Percentiles rank a stretch among this genome's conserved stretches.
Evolutionary conservation across 2,113 vertebrate species (phyloP).

Genomic region (Austrofundulus limnaeus): DNA sequence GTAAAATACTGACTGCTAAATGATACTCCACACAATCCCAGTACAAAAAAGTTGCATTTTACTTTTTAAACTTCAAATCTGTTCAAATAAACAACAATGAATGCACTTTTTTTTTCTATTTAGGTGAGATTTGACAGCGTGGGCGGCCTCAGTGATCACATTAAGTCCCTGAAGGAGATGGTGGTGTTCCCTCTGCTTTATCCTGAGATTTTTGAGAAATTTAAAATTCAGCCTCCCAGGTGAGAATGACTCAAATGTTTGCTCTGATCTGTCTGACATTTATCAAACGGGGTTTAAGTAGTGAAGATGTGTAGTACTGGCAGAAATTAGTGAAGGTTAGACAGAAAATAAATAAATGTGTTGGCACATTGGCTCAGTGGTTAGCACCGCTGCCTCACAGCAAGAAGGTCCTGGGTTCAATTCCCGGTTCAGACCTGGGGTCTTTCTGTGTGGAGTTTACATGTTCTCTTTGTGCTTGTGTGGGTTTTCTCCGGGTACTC

Average conservation of each 20-base stretch:
- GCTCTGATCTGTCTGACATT: neutral
- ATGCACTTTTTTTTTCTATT: constrained; percentile 52
- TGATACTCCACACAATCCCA: too few relatives aligned
- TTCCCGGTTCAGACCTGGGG: too few relatives aligned
- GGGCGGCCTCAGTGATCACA: constrained; percentile 93
- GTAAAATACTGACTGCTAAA: too few relatives aligned
- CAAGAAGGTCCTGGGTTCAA: too few relatives aligned
- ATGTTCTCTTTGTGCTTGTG: too few relatives aligned
- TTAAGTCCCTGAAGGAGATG: constrained; percentile 98
- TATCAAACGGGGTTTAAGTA: too few relatives aligned
- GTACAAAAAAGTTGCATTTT: neutral
- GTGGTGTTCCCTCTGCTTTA: constrained; percentile 97
- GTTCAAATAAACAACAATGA: neutral
- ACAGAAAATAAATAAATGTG: constrained; percentile 7
- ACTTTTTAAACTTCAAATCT: too few relatives aligned
- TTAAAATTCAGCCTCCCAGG: constrained; percentile 99
- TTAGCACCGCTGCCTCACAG: too few relatives aligned
- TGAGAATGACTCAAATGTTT: constrained; percentile 51
- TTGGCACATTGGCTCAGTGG: too few relatives aligned
- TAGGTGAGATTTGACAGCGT: constrained; percentile 95
- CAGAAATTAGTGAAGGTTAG: neutral
- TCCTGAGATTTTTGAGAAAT: constrained; percentile 97
- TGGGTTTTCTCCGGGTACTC: too few relatives aligned
- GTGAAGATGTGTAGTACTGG: neutral
- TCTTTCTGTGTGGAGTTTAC: too few relatives aligned